phyloP scores from a whole-genome alignment of 2,113 vertebrate genomes.

The Passer montanus region DNA sequence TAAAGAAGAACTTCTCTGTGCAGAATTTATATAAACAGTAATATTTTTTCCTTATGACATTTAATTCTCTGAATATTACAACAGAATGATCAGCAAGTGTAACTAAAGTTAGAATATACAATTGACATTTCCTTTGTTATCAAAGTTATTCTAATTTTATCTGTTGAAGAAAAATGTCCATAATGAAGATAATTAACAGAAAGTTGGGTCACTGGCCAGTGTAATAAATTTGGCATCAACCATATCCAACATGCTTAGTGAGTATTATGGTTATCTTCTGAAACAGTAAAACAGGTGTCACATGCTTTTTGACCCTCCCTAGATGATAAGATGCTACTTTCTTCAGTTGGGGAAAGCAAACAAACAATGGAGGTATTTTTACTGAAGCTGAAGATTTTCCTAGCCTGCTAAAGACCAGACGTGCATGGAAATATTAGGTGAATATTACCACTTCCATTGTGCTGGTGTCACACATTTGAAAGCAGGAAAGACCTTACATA shows the following conservation, averaged over 20 bases:
- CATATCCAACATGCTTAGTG: fast-evolving
- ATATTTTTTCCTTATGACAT: background rate
- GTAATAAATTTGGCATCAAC: background rate
- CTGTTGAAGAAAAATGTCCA: background rate
- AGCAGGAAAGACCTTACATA: background rate
- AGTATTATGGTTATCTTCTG: background rate
- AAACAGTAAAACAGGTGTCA: background rate
- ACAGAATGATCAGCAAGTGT: background rate
- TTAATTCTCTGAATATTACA: background rate
- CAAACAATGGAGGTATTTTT: background rate
- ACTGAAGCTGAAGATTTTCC: background rate
- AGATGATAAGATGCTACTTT: background rate
- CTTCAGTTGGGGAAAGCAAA: background rate
- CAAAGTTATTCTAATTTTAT: background rate
- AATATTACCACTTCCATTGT: background rate
- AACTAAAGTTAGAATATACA: background rate
- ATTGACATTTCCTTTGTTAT: background rate
- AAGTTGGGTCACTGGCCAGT: background rate
- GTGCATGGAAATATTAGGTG: background rate
- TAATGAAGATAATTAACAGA: background rate
- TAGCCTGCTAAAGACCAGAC: background rate
- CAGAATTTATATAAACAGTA: background rate
- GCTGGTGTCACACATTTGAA: background rate
- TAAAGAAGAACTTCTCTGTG: background rate
- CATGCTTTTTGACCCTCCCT: background rate